These are phyloP conservation scores for Myripristis murdjan DNA, from an alignment of 2,797 vertebrate species.

Conservation along the genomic window DNA sequence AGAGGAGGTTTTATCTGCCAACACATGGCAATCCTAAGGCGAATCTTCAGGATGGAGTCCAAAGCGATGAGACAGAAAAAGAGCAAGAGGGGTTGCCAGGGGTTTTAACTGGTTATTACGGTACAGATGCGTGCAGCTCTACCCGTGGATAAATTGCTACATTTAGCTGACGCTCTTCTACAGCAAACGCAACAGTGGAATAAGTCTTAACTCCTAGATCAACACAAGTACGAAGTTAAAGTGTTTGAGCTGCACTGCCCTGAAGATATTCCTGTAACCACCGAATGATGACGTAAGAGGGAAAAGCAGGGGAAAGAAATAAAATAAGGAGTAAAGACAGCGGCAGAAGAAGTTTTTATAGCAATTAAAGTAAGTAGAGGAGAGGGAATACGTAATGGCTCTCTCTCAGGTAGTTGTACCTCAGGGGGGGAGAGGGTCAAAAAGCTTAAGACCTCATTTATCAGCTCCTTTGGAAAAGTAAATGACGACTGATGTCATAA, in stretches of 20 bases:
- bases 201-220: conserved; percentile 54
- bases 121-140: conserved; percentile 17
- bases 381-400: conserved; percentile 1
- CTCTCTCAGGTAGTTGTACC: conserved; percentile 34
- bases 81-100: conserved; percentile 16
- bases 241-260: conserved; percentile 32
- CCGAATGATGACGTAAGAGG: conserved; percentile 30
- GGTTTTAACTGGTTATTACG: conserved; percentile 36
- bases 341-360: conserved; percentile 44
- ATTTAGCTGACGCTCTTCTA: conserved; percentile 23
- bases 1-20: conserved; percentile 47
- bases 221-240: conserved; percentile 48
- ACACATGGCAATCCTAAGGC: conserved; percentile 39
- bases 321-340: conserved; percentile 15
- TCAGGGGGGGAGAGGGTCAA: background rate
- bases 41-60: conserved; percentile 40
- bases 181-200: conserved; percentile 62
- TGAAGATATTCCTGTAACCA: conserved; percentile 27
- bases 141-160: conserved; percentile 23
- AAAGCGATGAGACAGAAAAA: conserved; percentile 32
- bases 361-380: conserved; percentile 26
- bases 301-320: conserved; percentile 56
- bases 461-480: conserved; percentile 38
- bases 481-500: conserved; percentile 22
- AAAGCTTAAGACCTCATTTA: conserved; percentile 35